Evolutionary conservation across 2,113 vertebrate genomes (phyloP).

Genomic region (Hemichromis elongatus): DNA sequence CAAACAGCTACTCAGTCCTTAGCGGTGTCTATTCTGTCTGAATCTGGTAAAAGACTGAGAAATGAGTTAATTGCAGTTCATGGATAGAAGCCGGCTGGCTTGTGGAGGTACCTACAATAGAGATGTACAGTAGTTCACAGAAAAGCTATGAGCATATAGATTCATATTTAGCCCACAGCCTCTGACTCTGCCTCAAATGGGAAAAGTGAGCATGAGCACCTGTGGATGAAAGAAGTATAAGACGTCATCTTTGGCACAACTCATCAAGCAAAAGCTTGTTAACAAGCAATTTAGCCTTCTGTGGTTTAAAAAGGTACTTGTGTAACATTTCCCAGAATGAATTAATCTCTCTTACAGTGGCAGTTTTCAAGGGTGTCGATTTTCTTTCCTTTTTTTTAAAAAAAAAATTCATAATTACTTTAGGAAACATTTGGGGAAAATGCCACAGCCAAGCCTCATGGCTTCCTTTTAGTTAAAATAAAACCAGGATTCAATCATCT

Average conservation of each 20-base stretch:
- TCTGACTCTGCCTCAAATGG: neutral
- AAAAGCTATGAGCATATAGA: neutral
- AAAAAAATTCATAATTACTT: neutral
- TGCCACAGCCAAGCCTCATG: neutral
- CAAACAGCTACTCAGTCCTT: neutral
- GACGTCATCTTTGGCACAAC: neutral
- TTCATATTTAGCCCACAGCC: neutral
- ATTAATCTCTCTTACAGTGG: neutral
- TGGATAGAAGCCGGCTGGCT: slow-evolving; percentile 9
- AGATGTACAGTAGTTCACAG: neutral
- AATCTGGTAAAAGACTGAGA: neutral
- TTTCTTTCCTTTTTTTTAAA: neutral
- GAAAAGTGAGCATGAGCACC: neutral
- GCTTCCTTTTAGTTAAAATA: neutral
- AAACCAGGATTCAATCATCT: neutral
- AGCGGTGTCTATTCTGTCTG: neutral
- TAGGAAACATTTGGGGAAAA: neutral
- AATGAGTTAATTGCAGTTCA: neutral
- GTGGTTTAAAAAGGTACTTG: neutral
- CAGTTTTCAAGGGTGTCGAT: neutral
- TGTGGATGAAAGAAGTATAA: neutral
- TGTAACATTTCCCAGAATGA: neutral
- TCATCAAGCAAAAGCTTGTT: neutral
- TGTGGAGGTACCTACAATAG: neutral
- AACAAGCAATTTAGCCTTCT: neutral